A percentile compares a stretch with the other conserved stretches of the same genome.
phyloP scores from a whole-genome alignment of 2,797 vertebrate species.

The Leptodactylus fallax region DNA sequence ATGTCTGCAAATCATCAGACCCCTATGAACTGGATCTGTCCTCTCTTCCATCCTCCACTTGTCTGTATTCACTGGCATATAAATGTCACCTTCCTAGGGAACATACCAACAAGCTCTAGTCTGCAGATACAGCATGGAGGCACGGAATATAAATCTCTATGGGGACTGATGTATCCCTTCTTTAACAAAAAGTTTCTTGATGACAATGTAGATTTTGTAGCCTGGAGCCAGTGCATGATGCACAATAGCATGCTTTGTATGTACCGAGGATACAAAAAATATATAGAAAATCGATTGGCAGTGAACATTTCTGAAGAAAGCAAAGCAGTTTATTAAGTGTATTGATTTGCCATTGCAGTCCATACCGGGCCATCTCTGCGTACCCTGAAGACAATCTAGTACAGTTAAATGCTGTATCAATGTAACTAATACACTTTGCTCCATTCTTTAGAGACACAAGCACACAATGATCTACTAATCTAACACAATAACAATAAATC shows the following conservation, averaged over 20 bases:
- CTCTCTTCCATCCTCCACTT: too few species aligned
- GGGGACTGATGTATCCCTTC: neutral
- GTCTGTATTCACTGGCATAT: too few species aligned
- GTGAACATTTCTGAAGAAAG: constrained; percentile 48
- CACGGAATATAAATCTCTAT: too few species aligned
- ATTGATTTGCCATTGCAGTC: constrained; percentile 59
- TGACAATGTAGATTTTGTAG: constrained; percentile 26
- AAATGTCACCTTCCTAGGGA: too few species aligned
- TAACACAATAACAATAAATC: constrained; percentile 45
- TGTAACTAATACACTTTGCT: constrained; percentile 55
- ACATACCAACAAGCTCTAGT: too few species aligned
- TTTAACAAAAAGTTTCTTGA: neutral
- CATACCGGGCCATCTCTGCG: constrained; percentile 48
- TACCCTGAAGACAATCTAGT: constrained; percentile 53
- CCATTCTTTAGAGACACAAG: constrained; percentile 20
- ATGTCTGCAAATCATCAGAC: too few species aligned
- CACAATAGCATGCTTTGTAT: neutral
- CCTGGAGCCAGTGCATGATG: constrained; percentile 16
- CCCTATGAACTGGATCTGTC: too few species aligned
- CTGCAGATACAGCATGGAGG: too few species aligned
- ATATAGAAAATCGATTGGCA: constrained; percentile 51
- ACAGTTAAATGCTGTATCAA: constrained; percentile 53
- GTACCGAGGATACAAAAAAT: constrained; percentile 38
- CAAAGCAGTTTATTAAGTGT: constrained; percentile 54
- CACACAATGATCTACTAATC: constrained; percentile 40